A percentile compares a stretch with the other conserved stretches of the same genome.
Evolutionary conservation across 2,797 vertebrate species (phyloP).

Genomic region (Dryobates pubescens): DNA sequence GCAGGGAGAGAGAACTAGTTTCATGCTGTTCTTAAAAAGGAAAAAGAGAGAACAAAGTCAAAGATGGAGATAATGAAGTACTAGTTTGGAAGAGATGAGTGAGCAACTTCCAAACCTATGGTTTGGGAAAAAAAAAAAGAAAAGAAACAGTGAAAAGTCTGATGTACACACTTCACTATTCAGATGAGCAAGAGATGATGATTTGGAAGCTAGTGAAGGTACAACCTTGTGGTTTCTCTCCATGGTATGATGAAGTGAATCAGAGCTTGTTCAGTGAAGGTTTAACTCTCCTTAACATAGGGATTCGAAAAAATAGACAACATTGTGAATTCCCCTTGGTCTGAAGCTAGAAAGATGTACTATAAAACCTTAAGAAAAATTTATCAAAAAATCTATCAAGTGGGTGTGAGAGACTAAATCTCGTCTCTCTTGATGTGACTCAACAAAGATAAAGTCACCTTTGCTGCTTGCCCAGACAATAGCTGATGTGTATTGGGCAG

Average conservation of each 20-base stretch:
- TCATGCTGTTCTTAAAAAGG: not conserved
- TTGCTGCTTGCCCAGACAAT: too few relatives aligned
- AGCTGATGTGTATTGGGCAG: too few relatives aligned
- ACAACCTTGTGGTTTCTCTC: not conserved
- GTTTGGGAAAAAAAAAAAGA: not conserved
- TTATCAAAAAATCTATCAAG: not conserved
- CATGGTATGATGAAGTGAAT: not conserved
- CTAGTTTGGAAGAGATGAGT: not conserved
- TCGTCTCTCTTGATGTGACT: too few relatives aligned
- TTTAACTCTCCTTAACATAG: not conserved
- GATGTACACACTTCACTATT: not conserved
- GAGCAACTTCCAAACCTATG: not conserved
- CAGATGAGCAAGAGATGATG: accelerated
- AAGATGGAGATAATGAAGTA: not conserved
- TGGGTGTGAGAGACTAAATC: too few relatives aligned
- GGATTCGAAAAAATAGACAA: not conserved
- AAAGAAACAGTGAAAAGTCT: not conserved
- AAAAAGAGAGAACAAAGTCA: not conserved
- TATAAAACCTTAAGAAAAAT: not conserved
- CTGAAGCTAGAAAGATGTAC: not conserved
- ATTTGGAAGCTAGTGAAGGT: not conserved
- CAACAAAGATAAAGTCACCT: too few relatives aligned
- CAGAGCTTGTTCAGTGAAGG: not conserved
- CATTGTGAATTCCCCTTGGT: not conserved
- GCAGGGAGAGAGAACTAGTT: not conserved